A percentile compares a stretch with the other conserved stretches of the same genome.
These are phyloP conservation scores for Holothuria leucospilota DNA, from an alignment of 53 echinoderm and acorn worm species.

Conservation along the genomic window DNA sequence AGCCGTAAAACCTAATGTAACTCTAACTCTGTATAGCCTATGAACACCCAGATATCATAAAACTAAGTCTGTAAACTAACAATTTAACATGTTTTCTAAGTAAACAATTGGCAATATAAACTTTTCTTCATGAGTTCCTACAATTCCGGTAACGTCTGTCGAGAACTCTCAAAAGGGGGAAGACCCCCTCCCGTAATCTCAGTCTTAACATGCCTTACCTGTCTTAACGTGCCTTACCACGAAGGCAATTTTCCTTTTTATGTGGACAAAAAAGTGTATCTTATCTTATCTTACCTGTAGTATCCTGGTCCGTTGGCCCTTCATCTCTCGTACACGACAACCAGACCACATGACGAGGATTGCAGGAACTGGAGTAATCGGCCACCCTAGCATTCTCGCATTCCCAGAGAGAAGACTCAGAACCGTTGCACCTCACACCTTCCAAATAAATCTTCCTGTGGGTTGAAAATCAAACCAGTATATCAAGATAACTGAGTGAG, in stretches of 20 bases:
- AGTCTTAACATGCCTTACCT: neutral
- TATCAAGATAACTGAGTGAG: neutral
- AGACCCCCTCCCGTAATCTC: no score
- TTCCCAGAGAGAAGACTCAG: slow-evolving; percentile 17
- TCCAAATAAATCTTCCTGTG: slow-evolving; percentile 25
- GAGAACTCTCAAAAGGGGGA: no score
- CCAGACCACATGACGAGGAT: slow-evolving; percentile 30
- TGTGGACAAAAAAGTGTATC: no score
- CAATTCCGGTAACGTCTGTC: no score
- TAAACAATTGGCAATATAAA: no score
- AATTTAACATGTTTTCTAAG: no score
- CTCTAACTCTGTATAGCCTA: no score
- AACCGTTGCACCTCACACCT: slow-evolving; percentile 38
- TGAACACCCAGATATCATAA: no score
- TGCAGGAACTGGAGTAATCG: neutral
- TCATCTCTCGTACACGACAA: slow-evolving; percentile 2
- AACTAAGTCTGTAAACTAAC: no score
- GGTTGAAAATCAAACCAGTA: neutral
- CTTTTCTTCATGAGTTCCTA: no score
- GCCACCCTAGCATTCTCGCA: slow-evolving; percentile 6
- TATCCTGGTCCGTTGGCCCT: neutral
- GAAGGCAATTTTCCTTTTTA: no score
- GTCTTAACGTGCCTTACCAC: neutral
- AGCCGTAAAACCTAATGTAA: no score
- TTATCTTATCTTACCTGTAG: neutral